Percentiles rank a stretch among this genome's conserved stretches.
Evolutionary conservation across 2,113 vertebrate species (phyloP).

Genomic region (Ciconia boyciana): DNA sequence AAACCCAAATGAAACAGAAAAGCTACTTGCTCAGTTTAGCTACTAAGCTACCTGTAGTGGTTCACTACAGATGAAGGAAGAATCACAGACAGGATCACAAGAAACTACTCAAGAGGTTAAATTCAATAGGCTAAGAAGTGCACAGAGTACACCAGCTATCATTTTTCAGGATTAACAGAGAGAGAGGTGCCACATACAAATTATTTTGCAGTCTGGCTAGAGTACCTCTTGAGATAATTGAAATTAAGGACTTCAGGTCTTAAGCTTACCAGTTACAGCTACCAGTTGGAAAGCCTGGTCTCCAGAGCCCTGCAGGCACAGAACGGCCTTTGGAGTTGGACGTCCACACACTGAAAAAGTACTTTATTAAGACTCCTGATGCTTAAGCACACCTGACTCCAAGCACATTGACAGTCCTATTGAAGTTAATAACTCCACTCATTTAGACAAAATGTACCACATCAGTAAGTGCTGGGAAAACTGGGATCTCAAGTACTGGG

Average conservation of each 20-base stretch:
- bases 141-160: not conserved
- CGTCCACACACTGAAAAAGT: not conserved
- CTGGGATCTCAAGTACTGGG: not conserved
- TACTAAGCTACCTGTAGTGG: not conserved
- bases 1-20: not conserved
- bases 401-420: not conserved
- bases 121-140: not conserved
- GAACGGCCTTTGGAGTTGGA: fast-evolving
- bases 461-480: not conserved
- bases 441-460: not conserved
- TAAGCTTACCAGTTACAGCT: not conserved
- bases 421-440: not conserved
- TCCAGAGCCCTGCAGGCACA: not conserved
- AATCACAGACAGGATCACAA: not conserved
- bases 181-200: not conserved
- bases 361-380: not conserved
- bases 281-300: not conserved
- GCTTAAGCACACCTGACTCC: not conserved
- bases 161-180: not conserved
- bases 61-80: not conserved
- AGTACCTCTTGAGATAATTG: not conserved
- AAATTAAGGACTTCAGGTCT: not conserved
- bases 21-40: not conserved
- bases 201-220: not conserved
- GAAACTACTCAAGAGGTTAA: not conserved